Evolutionary conservation across 2,888 invertebrate species (phyloP), one percentile per base, ranked within the genome.

Genomic region (Gymnoscelis rufifasciata): DNA sequence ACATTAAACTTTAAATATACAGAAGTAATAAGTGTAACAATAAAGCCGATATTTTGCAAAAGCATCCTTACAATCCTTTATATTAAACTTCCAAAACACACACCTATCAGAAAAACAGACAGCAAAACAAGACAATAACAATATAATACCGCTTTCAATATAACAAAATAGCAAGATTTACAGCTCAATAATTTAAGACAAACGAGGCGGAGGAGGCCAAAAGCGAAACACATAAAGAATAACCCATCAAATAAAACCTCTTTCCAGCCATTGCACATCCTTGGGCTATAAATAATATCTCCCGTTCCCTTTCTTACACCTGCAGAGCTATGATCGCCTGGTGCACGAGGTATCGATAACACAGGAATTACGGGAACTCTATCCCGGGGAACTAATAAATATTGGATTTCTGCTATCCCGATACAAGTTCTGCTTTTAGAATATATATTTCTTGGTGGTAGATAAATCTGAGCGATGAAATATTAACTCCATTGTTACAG

Each of bases 341-440:
- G 64, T 65, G 56, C 47, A 38, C 19, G 42, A 39, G 38, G 54
- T 67, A 64, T 64, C 64, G 52, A 63, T 65, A 55, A 55, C 62
- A 60, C 56, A 51, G 57, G 40, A 31, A 31, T 31, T 40, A 39
- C 42, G 47, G 47, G 55, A 54, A 55, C 48, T 11, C 26, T 45
- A 38, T 37, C 43, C 42, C 43, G 26, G 19, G 14, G 36, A 15
- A 23, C 42, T 38, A 30, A 38, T 38, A 42, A 38, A 50, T 45
- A 50, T 50, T 42, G 42, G 14, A 42, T 46, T 38, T 31, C 28
- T 1, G 5, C 1, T 15, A 7, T 19, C 1, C 19, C 1, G 28
- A 8, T 30, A 7, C 8, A 4, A 1, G 1, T 15, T 13, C 15
- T 2, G 6, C 7, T 2, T 7, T 35, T 33, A n/a, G n/a, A 7